Evolutionary conservation across 2,888 invertebrate species (phyloP), one percentile per base, ranked within the genome.

Genomic region (Trichogramma dendrolimi): DNA sequence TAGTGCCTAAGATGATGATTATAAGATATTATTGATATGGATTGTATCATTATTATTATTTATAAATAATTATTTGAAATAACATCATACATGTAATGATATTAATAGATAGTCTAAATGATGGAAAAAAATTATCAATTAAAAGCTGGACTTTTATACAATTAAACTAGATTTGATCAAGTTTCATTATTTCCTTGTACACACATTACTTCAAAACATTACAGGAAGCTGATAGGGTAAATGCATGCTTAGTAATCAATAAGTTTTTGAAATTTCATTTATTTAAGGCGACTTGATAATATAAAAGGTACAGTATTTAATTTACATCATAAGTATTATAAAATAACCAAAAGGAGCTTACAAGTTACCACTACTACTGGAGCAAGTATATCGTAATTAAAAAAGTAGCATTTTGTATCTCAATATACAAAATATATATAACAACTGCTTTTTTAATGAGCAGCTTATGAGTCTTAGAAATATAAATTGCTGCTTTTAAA

Each of bases 211-310:
- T 8, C 42, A 55, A 7, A 50, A 27, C 27, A 27, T 27, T 27
- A 27, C 3, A 27, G 27, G 27, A 27, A 27, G 27, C 27, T 27
- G 27, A 27, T 27, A 27, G 27, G 27, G 27, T 27, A 27, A 27
- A 27, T 27, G 27, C 27, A 27, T 27, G 27, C 8, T 46, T 10
- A 2, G 6, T 51, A 51, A 58, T 6, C 11, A 53, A 55, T 47
- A 38, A 55, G 50, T 49, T 65, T 71, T 68, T 70, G 68, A 69
- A 71, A 70, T 70, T 71, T 70, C 70, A 71, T 73, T 74, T 68
- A 71, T 70, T 69, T 74, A 73, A 71, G 71, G 70, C 71, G 72
- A 71, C 71, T 72, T 72, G 72, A 74, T 71, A 71, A 74, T 72
- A 71, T 71, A 71, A 73, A 74, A 72, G 73, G 72, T 74, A 73